phyloP scores from a whole-genome alignment of 2,797 vertebrate genomes.

The Coregonus sp. region DNA sequence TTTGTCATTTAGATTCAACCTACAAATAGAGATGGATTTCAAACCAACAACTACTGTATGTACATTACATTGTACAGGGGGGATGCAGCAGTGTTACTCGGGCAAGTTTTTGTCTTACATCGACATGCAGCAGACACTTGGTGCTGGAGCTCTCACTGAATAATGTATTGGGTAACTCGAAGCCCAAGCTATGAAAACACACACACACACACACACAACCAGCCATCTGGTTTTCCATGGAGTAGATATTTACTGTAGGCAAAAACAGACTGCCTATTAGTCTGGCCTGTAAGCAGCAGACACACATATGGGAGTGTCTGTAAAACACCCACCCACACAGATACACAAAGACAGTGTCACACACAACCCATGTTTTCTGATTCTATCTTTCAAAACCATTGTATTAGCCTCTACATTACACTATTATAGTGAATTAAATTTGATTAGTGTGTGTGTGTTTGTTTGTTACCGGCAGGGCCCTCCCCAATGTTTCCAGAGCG shows the following conservation, averaged over 20 bases:
- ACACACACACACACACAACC: slow-evolving; percentile 19
- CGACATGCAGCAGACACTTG: no score
- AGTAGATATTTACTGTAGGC: slow-evolving; percentile 21
- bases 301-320: slow-evolving; percentile 22
- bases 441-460: slow-evolving; percentile 27
- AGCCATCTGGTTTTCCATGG: background rate
- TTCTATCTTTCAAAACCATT: background rate
- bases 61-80: background rate
- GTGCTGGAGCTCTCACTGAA: slow-evolving; percentile 25
- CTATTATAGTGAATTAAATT: background rate
- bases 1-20: slow-evolving; percentile 15
- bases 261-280: background rate
- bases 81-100: no score
- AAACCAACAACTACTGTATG: background rate
- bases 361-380: slow-evolving; percentile 9
- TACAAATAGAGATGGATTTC: background rate
- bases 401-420: background rate
- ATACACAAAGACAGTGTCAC: slow-evolving; percentile 3
- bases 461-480: slow-evolving; percentile 34
- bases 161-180: slow-evolving; percentile 45
- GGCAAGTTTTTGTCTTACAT: no score
- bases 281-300: slow-evolving; percentile 3
- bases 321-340: slow-evolving; percentile 29
- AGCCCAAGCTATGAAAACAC: slow-evolving; percentile 5
- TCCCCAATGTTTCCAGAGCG: slow-evolving; percentile 48